Conservation (phyloP, 2,888 invertebrate genomes). For the Protodeltote pygarga region DNA sequence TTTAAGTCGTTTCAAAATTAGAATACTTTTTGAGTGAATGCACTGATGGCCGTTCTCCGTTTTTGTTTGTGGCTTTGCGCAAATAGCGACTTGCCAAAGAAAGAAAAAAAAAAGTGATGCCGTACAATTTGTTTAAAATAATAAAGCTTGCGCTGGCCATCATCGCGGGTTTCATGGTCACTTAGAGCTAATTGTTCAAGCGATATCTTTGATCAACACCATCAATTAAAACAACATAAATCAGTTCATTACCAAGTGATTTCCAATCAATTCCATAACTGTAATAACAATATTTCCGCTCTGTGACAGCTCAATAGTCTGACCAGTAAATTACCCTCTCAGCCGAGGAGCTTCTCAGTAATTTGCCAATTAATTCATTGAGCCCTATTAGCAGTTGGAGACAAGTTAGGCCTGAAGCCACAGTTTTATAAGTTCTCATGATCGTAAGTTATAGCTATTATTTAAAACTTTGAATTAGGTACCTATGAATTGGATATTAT, state of each 20-base stretch:
- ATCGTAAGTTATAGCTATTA: conserved; percentile 10
- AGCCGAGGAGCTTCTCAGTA: conserved; percentile 23
- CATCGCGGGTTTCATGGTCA: no score
- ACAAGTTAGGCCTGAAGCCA: conserved; percentile 11
- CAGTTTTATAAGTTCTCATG: conserved; percentile 18
- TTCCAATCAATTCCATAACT: conserved; percentile 1
- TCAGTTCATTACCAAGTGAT: not conserved
- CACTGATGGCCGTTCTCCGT: no score
- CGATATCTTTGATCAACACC: no score
- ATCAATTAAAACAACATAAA: not conserved
- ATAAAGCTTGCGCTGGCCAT: no score
- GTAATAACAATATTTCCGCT: conserved; percentile 25
- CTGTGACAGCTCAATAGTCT: conserved; percentile 21
- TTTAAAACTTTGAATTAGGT: not conserved
- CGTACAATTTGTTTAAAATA: no score
- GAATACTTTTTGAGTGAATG: no score
- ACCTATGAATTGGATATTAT: conserved; percentile 1
- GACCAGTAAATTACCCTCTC: conserved; percentile 38
- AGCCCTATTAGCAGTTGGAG: conserved; percentile 22
- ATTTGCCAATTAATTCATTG: conserved; percentile 52
- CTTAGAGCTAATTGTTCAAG: no score
- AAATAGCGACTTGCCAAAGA: no score
- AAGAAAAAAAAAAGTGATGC: no score
- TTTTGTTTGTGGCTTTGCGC: no score
- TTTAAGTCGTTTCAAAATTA: no score